Percentiles rank a stretch among this genome's conserved stretches.
Conservation (phyloP, 2,797 vertebrate species). For the Moxostoma hubbsi region DNA sequence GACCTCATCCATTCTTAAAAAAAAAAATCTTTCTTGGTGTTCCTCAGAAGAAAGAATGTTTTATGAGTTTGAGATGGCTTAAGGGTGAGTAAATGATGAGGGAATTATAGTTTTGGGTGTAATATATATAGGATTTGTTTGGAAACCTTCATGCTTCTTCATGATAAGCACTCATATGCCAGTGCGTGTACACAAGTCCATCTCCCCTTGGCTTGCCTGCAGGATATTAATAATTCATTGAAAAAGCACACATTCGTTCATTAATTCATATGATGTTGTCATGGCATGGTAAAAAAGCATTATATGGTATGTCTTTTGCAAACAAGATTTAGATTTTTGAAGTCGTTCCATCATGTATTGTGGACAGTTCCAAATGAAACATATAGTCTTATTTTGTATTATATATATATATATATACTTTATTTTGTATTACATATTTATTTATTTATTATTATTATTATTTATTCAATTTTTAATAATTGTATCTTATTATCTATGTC, state of each 20-base stretch:
- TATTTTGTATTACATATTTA: too few species aligned
- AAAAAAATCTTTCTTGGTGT: too few species aligned
- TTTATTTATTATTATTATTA: too few species aligned
- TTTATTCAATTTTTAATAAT: too few species aligned
- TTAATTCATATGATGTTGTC: conserved; percentile 30
- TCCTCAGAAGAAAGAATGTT: too few species aligned
- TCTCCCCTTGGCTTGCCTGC: conserved; percentile 17
- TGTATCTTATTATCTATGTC: too few species aligned
- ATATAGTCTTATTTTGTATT: not conserved
- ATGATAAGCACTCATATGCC: not conserved
- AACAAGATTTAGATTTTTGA: not conserved
- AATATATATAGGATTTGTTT: not conserved
- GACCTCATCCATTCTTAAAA: too few species aligned
- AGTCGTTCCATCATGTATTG: not conserved
- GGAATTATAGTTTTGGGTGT: too few species aligned
- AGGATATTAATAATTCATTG: conserved; percentile 26
- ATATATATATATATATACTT: too few species aligned
- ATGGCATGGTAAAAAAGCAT: conserved; percentile 3
- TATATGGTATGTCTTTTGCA: not conserved
- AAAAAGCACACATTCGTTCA: conserved; percentile 21
- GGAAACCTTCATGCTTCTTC: not conserved
- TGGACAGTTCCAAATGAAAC: not conserved
- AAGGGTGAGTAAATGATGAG: too few species aligned
- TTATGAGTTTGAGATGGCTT: too few species aligned
- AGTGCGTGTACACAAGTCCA: not conserved